Evolutionary conservation across 2,113 vertebrate species (phyloP).

Genomic region (Perccottus glenii): DNA sequence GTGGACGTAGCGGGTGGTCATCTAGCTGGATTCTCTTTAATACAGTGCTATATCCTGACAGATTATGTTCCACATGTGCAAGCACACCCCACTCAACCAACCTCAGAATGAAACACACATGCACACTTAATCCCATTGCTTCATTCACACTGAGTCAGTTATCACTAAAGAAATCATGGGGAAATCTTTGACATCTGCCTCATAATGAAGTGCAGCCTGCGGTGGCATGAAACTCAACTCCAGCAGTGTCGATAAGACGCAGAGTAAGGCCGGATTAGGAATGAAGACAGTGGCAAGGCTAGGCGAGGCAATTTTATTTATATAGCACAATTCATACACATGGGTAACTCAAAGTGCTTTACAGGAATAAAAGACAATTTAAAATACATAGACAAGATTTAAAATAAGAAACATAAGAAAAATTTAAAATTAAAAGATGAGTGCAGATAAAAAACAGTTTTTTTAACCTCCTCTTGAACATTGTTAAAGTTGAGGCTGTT

Average conservation of each 20-base stretch:
- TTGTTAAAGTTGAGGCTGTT: too few species aligned
- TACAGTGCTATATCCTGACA: conserved; percentile 42
- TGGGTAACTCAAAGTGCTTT: too few species aligned
- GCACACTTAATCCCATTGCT: conserved; percentile 41
- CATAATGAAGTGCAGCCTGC: conserved; percentile 41
- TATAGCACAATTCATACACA: too few species aligned
- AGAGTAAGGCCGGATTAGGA: conserved; percentile 31
- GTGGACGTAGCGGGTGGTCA: conserved; percentile 49
- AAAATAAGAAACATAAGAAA: too few species aligned
- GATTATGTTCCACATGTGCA: conserved; percentile 61
- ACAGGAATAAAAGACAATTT: too few species aligned
- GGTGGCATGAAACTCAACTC: conserved; percentile 31
- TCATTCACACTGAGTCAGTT: conserved; percentile 54
- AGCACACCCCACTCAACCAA: conserved; percentile 30
- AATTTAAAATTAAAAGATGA: too few species aligned
- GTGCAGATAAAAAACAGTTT: too few species aligned
- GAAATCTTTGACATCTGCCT: conserved; percentile 30
- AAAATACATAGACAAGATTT: too few species aligned
- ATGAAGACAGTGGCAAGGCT: background rate
- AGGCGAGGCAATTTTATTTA: too few species aligned
- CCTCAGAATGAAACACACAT: conserved; percentile 41
- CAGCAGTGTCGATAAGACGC: conserved; percentile 19
- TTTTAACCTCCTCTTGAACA: too few species aligned
- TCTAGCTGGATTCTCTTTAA: conserved; percentile 56
- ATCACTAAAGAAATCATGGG: conserved; percentile 32